Evolutionary conservation across 1,140 invertebrate genomes (phyloP), one percentile per base, ranked within the genome.

Genomic region (Lasioglossum albipes): DNA sequence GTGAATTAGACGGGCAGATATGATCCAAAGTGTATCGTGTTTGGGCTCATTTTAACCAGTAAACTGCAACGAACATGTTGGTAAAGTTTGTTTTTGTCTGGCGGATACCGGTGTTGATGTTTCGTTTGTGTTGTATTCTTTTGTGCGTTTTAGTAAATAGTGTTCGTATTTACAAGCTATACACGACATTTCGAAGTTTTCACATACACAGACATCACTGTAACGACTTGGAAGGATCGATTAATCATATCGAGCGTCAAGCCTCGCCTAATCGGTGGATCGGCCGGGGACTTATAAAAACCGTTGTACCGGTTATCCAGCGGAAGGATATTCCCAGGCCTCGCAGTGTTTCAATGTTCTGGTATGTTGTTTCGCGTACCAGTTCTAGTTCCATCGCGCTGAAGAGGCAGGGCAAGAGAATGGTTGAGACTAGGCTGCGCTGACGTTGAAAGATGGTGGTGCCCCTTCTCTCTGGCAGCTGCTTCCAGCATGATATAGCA

Each of bases 401-500:
- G 70, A 73, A 61, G 77, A 67, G 45, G 72, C 66, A 68, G 70
- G 71, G 71, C 77, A 57, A 73, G 61, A 36, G 83, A 65, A 75
- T 72, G 84, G 75, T 62, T 72, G 71, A 84, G 85, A 86, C 86
- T 91, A 87, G 87, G 86, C 84, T 83, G 87, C 62, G 81, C 79
- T 88, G 87, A 89, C 87, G 76, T 89, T 89, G 88, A 89, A 89
- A 89, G 88, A 89, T 89, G 88, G 85, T 87, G 65, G 83, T 83
- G 77, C 83, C 88, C 87, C 88, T 89, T 89, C 87, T 89, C 89
- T 79, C 84, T 90, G 89, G 86, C 88, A 87, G 87, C 85, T 89
- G 88, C 83, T 91, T 90, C 87, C 88, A 90, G 88, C 91, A 92
- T 92, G 91, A 93, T 92, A 92, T 92, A 93, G 91, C 87, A 92